A percentile compares a stretch with the other conserved stretches of the same genome.
phyloP scores from a whole-genome alignment of 2,888 invertebrate genomes.

The Archaeoteleia sp. region DNA sequence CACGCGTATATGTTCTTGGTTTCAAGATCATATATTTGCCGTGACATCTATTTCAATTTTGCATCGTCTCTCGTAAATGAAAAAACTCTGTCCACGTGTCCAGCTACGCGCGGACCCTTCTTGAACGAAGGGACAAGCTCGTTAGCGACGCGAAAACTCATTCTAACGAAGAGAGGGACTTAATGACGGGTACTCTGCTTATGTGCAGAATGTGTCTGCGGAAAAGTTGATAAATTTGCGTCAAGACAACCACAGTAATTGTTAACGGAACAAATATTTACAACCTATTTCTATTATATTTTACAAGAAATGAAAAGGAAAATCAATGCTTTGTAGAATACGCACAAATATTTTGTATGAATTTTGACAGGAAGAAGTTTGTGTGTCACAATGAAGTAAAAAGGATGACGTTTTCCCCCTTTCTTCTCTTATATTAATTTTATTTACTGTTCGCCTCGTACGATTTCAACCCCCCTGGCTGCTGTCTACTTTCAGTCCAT shows the following conservation, averaged over 20 bases:
- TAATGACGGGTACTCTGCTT: conserved; percentile 66
- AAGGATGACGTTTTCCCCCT: not conserved
- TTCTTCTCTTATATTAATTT: conserved; percentile 42
- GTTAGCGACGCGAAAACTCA: conserved; percentile 67
- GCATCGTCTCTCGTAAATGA: conserved; percentile 51
- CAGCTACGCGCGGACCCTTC: conserved; percentile 48
- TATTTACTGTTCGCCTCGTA: conserved; percentile 1
- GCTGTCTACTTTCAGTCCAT: conserved; percentile 47
- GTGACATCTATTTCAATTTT: conserved; percentile 49
- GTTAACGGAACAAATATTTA: too few relatives aligned
- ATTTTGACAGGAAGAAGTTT: too few relatives aligned
- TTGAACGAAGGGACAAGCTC: conserved; percentile 69
- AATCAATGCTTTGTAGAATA: too few relatives aligned
- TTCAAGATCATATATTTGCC: conserved; percentile 45
- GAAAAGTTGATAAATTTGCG: conserved; percentile 47
- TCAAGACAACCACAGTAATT: conserved; percentile 50
- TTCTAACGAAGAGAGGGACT: conserved; percentile 67
- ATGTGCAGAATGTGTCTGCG: conserved; percentile 51
- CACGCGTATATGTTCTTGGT: too few relatives aligned
- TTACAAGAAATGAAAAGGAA: too few relatives aligned
- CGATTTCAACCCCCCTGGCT: conserved; percentile 28
- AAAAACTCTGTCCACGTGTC: conserved; percentile 52
- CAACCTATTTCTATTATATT: too few relatives aligned
- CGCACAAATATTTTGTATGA: too few relatives aligned
- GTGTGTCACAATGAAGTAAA: too few relatives aligned